phyloP scores from a whole-genome alignment of 2,797 vertebrate species.

The Acipenser oxyrinchus region DNA sequence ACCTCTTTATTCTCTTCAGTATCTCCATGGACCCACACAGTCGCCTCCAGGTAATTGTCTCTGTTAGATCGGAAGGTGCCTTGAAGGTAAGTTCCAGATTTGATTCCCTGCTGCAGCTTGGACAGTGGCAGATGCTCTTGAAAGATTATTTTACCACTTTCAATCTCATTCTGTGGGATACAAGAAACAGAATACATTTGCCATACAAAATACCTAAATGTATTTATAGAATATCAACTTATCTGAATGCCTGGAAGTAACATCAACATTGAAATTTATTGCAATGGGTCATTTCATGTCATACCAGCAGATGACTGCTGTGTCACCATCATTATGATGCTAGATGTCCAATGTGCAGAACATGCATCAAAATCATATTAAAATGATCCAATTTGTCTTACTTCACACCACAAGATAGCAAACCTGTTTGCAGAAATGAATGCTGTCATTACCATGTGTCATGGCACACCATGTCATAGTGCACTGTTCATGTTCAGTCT shows the following conservation, averaged over 20 bases:
- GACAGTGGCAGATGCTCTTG: slow-evolving; percentile 87
- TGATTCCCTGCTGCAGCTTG: slow-evolving; percentile 85
- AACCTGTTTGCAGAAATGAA: too few species aligned
- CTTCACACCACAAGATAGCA: too few species aligned
- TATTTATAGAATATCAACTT: slow-evolving; percentile 2
- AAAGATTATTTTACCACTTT: slow-evolving; percentile 77
- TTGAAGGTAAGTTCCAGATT: slow-evolving; percentile 79
- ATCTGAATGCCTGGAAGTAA: not conserved
- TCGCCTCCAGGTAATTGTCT: slow-evolving; percentile 94
- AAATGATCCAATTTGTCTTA: too few species aligned
- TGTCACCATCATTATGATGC: too few species aligned
- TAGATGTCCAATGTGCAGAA: too few species aligned
- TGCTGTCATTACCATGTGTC: too few species aligned
- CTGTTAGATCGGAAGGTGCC: slow-evolving; percentile 86
- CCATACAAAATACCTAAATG: too few species aligned
- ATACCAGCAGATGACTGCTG: not conserved
- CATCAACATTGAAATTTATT: not conserved
- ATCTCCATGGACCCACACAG: slow-evolving; percentile 84
- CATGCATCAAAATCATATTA: too few species aligned
- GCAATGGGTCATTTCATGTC: not conserved
- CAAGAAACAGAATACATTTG: slow-evolving; percentile 7
- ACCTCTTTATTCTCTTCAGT: slow-evolving; percentile 78
- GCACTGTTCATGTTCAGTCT: too few species aligned
- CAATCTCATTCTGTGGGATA: slow-evolving; percentile 71
- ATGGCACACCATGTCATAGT: too few species aligned